phyloP scores from a whole-genome alignment of 2,888 invertebrate species.

The Sialis fuliginosa region DNA sequence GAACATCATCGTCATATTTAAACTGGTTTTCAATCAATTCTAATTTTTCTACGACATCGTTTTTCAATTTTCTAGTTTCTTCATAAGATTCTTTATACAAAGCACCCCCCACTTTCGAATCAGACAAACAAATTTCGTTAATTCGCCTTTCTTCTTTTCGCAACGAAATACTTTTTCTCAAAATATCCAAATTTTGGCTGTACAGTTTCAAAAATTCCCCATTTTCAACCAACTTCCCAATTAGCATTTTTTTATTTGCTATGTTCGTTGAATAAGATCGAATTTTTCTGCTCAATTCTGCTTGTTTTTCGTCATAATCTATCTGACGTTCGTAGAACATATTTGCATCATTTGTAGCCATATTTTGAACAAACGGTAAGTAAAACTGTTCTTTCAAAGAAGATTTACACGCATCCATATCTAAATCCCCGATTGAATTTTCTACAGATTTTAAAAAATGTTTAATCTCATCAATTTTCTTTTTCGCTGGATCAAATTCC shows the following conservation, averaged over 20 bases:
- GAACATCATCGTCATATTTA: too few relatives aligned
- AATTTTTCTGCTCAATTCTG: conserved; percentile 44
- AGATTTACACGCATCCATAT: conserved; percentile 1
- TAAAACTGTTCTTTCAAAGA: neutral
- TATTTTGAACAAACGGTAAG: too few relatives aligned
- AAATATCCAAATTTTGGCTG: conserved; percentile 36
- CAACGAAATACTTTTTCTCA: conserved; percentile 46
- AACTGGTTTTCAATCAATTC: too few relatives aligned
- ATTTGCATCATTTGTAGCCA: conserved; percentile 16
- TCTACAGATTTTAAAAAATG: too few relatives aligned
- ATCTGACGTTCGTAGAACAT: conserved; percentile 44
- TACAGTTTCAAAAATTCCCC: conserved; percentile 25
- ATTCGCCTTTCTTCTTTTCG: conserved; percentile 64
- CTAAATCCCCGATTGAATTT: conserved; percentile 3
- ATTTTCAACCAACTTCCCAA: conserved; percentile 42
- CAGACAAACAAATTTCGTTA: conserved; percentile 70
- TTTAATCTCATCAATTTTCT: too few relatives aligned
- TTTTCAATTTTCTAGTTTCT: conserved; percentile 57
- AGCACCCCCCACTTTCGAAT: conserved; percentile 64
- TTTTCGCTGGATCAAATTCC: too few relatives aligned
- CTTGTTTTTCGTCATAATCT: conserved; percentile 48
- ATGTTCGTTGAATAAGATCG: conserved; percentile 53
- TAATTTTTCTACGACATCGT: conserved; percentile 31
- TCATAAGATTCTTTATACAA: conserved; percentile 68
- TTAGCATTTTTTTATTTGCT: conserved; percentile 44